These are phyloP conservation scores for Capricornis sumatraensis DNA, from an alignment of 2,113 vertebrate species.

Conservation along the genomic window DNA sequence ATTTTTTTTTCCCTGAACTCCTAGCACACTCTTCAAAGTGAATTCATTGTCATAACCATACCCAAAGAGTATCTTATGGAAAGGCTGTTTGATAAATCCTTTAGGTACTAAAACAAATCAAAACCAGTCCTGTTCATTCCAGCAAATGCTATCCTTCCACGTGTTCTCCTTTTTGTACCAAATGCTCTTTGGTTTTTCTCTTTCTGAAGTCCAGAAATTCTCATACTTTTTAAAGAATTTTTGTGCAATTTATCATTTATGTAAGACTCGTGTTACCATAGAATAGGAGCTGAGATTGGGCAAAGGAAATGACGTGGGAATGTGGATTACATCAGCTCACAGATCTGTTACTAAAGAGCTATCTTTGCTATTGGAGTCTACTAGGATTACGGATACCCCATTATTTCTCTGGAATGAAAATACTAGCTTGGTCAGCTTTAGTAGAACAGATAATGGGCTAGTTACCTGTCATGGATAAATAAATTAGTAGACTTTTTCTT, in stretches of 20 bases:
- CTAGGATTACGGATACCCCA: constrained; percentile 22
- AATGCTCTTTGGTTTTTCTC: not conserved
- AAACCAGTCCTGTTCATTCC: not conserved
- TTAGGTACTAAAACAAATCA: not conserved
- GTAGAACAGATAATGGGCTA: constrained; percentile 30
- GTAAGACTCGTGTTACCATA: not conserved
- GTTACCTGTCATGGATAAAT: constrained; percentile 33
- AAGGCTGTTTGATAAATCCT: not conserved
- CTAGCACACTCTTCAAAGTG: not conserved
- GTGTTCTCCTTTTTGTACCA: not conserved
- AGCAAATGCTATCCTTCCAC: not conserved
- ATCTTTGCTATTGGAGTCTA: not conserved
- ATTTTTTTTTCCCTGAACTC: not conserved
- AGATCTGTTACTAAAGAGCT: not conserved
- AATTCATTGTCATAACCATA: not conserved
- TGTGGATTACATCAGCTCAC: not conserved
- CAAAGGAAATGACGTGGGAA: not conserved
- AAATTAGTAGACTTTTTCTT: constrained; percentile 65
- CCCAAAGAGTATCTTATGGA: not conserved
- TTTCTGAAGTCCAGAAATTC: constrained; percentile 9
- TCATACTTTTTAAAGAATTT: not conserved
- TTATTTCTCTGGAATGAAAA: constrained; percentile 36
- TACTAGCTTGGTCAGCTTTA: constrained; percentile 1
- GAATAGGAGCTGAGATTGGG: not conserved
- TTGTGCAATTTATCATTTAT: not conserved